Evolutionary conservation across 2,113 vertebrate species (phyloP).

Genomic region (Burhinus oedicnemus): DNA sequence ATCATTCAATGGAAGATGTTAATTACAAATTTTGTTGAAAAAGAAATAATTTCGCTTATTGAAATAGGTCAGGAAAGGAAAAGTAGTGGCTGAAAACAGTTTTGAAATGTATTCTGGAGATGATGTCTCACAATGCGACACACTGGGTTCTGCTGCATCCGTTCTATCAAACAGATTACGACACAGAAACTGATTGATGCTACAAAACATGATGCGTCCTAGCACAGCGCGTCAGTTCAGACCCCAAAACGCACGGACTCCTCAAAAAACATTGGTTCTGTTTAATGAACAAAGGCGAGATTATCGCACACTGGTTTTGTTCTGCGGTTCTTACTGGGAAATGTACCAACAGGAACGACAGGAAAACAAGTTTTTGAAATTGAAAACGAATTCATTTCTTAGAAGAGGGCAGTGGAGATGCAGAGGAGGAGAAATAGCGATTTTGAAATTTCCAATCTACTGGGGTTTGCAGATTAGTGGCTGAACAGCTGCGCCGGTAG

Average conservation of each 20-base stretch:
- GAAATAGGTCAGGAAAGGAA: constrained; percentile 15
- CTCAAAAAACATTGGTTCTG: neutral
- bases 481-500: neutral
- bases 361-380: neutral
- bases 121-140: constrained; percentile 35
- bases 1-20: neutral
- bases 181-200: constrained; percentile 7
- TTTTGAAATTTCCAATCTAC: neutral
- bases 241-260: neutral
- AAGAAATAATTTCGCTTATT: neutral
- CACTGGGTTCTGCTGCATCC: neutral
- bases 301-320: neutral
- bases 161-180: constrained; percentile 29
- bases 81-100: neutral
- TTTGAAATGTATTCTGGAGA: neutral
- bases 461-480: neutral
- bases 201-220: neutral
- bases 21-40: neutral
- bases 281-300: neutral
- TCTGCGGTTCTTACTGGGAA: neutral
- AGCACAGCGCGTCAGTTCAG: neutral
- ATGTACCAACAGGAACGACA: neutral
- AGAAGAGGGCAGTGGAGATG: neutral
- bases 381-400: neutral
- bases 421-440: neutral